Conservation (phyloP, 2,113 vertebrate genomes). For the Neoarius graeffei region DNA sequence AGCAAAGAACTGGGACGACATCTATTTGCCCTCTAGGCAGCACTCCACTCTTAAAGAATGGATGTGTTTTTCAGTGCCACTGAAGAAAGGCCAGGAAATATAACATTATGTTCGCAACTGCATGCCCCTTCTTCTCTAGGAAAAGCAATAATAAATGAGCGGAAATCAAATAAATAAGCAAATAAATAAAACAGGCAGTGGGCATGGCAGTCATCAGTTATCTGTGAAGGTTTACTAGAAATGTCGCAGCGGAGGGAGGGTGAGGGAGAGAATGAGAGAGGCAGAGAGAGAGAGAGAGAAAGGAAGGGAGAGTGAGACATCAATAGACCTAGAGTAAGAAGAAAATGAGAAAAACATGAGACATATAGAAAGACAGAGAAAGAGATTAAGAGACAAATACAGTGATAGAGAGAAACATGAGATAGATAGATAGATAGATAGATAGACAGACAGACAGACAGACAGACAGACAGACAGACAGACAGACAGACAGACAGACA, state of each 20-base stretch:
- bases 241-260: conserved; percentile 49
- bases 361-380: conserved; percentile 19
- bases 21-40: conserved; percentile 63
- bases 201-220: conserved; percentile 65
- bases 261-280: conserved; percentile 24
- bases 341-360: conserved; percentile 12
- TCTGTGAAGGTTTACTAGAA: conserved; percentile 70
- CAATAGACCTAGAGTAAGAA: neutral
- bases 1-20: conserved; percentile 57
- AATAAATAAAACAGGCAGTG: conserved; percentile 33
- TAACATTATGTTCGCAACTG: conserved; percentile 61
- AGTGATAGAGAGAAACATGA: neutral
- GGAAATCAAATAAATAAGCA: conserved; percentile 57
- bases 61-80: conserved; percentile 60
- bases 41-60: conserved; percentile 62
- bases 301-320: neutral
- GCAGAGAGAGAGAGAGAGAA: neutral
- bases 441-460: neutral
- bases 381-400: neutral
- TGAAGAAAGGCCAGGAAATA: conserved; percentile 60
- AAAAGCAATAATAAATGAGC: conserved; percentile 64
- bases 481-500: neutral
- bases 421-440: neutral
- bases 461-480: neutral
- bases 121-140: conserved; percentile 52